A percentile compares a stretch with the other conserved stretches of the same genome.
These are phyloP conservation scores for Syndactyla subalaris DNA, from an alignment of 2,797 vertebrate species.

Conservation along the genomic window DNA sequence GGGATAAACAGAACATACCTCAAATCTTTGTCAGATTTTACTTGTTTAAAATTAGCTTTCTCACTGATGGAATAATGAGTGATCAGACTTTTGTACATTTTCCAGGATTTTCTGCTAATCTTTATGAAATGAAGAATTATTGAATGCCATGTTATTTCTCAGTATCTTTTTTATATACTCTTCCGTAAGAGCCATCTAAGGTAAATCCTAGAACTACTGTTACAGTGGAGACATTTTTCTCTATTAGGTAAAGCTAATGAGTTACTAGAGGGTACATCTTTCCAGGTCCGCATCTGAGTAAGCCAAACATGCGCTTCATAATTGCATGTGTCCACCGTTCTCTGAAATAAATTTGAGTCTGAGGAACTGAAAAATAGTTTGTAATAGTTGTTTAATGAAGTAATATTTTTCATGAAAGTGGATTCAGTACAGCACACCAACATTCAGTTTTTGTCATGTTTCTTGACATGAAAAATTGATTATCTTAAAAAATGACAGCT, in stretches of 20 bases:
- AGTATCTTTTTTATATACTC: background rate
- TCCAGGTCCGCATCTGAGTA: background rate
- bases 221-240: background rate
- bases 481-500: conserved; percentile 69
- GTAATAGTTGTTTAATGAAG: conserved; percentile 26
- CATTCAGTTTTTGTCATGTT: conserved; percentile 59
- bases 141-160: background rate
- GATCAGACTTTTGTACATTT: background rate
- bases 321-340: background rate
- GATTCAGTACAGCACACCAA: conserved; percentile 24
- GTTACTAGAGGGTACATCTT: background rate
- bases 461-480: conserved; percentile 73
- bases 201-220: background rate
- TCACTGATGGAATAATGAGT: background rate
- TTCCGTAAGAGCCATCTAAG: background rate
- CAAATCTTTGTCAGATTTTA: background rate
- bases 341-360: background rate
- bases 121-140: background rate
- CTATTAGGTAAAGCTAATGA: background rate
- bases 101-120: background rate
- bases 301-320: background rate
- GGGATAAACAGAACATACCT: background rate
- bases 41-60: background rate
- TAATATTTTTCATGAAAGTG: conserved; percentile 20
- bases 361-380: background rate